Base-by-base conservation (phyloP, 2,797 vertebrate species). In the Xenopus petersii region DNA sequence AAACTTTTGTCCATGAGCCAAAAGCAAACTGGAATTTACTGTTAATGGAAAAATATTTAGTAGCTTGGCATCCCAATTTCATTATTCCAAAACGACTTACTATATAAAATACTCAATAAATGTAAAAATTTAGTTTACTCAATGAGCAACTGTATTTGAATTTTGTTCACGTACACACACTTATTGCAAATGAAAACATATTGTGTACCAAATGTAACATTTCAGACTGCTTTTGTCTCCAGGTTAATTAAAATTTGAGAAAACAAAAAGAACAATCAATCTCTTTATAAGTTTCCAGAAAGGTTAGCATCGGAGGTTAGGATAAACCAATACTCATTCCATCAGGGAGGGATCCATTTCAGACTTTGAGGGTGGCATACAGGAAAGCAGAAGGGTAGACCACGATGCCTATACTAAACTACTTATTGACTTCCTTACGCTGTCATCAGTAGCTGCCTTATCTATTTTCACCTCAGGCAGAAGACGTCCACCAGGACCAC, bases 401-500 rank as follows among this genome's bases (percentile, higher is more conserved):
- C 80, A 78, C 91, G 93, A 94, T 94, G 93, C 93, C 93, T 94
- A 91, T 83, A 89, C 94, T 91, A 83, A 86, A 91, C 94, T 91
- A 86, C 87, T 86, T 85, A 87, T 83, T 84, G 88, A 84, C 93
- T 89, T 93, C 92, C 96, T 96, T 93, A 93, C 94, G 85, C 93
- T 93, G 91, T 89, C 88, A 36, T 91, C 89, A 83, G 93, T 85
- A 94, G 94, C 95, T 93, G 95, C 95, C 94, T 95, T 94, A 95
- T 96, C 94, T 94, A 93, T 96, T 95, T 93, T 98, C 96, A 98
- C 98, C 97, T 99, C 98, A 89, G 97, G 97, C 95, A 99, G 94
- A 87, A 99, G 95, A 79, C 96, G 95, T 84, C 96, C 96, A 42
- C 95, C 95, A 0, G 93, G 96, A 63, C 97, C 96, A 0, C 91